Base-by-base conservation (phyloP, 2,888 invertebrate genomes). In the Zaprionus bogoriensis region DNA sequence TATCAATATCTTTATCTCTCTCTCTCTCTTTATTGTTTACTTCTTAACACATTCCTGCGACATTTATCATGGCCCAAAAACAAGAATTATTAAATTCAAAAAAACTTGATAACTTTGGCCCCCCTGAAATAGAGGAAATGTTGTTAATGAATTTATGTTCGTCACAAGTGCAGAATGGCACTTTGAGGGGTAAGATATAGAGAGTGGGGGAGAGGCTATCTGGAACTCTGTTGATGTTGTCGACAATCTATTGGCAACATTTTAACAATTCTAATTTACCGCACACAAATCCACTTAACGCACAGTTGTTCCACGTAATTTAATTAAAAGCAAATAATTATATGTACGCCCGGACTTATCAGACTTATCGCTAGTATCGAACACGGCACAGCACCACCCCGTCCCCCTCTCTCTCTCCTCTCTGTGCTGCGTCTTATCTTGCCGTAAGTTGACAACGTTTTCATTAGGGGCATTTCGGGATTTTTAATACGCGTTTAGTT, bases 181-280 rank as follows among this genome's bases (percentile, higher is more conserved):
- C n/a, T n/a, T n/a, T n/a, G n/a, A n/a, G n/a, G n/a, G n/a, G n/a
- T n/a, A n/a, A n/a, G 25, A 0, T 0, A 1, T 12, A 7, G 10
- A 5, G 10, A 12, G 6, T 0, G 5, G 12, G 25, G 41, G 3
- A n/a, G n/a, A n/a, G n/a, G n/a, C n/a, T n/a, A n/a, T n/a, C n/a
- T n/a, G n/a, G n/a, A n/a, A n/a, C n/a, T n/a, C n/a, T n/a, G n/a
- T n/a, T n/a, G n/a, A 23, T 23, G 22, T 32, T 5, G 67, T 76
- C 73, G 63, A 50, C 58, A 25, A 12, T 41, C 17, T 41, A n/a
- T 70, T 63, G n/a, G 52, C 30, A 30, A 36, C 81, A 68, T 75
- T 81, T 84, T 78, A 78, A 84, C 79, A 84, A 80, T 80, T 80
- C 82, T 84, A 80, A 80, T 84, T 80, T 80, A 61, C 65, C 17